These are phyloP conservation scores for Drosophila maculinotata DNA, from an alignment of 2,888 invertebrate genomes.

Conservation along the genomic window DNA sequence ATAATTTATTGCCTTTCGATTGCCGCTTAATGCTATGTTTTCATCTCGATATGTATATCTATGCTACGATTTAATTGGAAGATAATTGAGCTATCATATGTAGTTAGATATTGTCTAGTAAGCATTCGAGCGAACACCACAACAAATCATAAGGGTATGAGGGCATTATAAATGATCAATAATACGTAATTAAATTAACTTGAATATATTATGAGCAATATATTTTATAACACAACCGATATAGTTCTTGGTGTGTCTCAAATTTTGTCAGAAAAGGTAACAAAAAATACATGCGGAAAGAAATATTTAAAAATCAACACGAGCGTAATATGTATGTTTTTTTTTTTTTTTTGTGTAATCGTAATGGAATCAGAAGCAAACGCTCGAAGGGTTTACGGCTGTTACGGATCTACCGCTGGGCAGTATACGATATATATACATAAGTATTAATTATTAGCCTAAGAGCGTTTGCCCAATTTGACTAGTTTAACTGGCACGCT, in stretches of 20 bases:
- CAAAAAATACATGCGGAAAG: slow-evolving; percentile 78
- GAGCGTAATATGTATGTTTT: slow-evolving; percentile 46
- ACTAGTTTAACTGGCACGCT: slow-evolving; percentile 65
- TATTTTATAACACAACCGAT: slow-evolving; percentile 17
- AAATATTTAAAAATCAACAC: slow-evolving; percentile 80
- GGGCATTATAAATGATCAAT: slow-evolving; percentile 37
- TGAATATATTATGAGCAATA: slow-evolving; percentile 38
- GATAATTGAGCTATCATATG: slow-evolving; percentile 68
- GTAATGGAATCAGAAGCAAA: slow-evolving; percentile 74
- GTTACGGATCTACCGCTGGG: slow-evolving; percentile 49
- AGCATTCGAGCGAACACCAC: slow-evolving; percentile 60
- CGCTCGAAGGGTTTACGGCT: slow-evolving; percentile 37
- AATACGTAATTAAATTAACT: slow-evolving; percentile 45
- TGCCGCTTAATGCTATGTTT: slow-evolving; percentile 63
- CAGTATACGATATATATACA: slow-evolving; percentile 32
- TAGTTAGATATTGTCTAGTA: slow-evolving; percentile 59
- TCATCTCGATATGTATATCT: slow-evolving; percentile 71
- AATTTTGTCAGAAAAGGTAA: slow-evolving; percentile 46
- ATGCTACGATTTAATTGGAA: slow-evolving; percentile 69
- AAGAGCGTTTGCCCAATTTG: slow-evolving; percentile 60
- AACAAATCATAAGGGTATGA: slow-evolving; percentile 53
- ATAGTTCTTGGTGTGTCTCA: slow-evolving; percentile 4
- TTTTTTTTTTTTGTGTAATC: slow-evolving; percentile 38
- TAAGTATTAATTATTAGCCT: too few species aligned
- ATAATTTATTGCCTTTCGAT: slow-evolving; percentile 69